These are phyloP conservation scores for Tragelaphus imberbis DNA, from an alignment of 2,113 vertebrate genomes.

Conservation along the genomic window DNA sequence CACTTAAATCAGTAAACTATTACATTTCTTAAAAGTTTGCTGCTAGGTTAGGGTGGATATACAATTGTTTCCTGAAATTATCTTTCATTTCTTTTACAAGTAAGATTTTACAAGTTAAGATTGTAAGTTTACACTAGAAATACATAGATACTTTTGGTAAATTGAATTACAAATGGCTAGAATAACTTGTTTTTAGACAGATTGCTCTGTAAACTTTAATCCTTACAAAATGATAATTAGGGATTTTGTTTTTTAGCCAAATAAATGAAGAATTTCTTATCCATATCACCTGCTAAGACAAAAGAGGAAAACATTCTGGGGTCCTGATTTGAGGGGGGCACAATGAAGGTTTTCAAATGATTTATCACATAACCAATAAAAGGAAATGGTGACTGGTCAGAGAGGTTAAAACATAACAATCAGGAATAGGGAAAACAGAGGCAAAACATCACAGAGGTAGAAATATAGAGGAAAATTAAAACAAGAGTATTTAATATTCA, in stretches of 20 bases:
- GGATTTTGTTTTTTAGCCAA: background rate
- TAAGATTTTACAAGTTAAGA: too few species aligned
- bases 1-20: background rate
- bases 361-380: slow-evolving; percentile 6
- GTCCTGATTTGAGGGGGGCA: background rate
- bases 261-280: slow-evolving; percentile 31
- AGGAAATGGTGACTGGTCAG: slow-evolving; percentile 12
- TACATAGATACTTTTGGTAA: background rate
- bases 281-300: slow-evolving; percentile 16
- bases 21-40: background rate
- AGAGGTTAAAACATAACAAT: background rate
- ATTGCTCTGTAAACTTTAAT: slow-evolving; percentile 4
- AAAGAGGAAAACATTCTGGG: background rate
- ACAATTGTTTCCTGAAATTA: background rate
- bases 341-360: slow-evolving; percentile 21
- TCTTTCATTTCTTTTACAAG: slow-evolving; percentile 1
- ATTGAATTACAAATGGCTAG: background rate
- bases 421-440: background rate
- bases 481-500: slow-evolving; percentile 7
- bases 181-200: slow-evolving; percentile 17
- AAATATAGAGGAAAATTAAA: slow-evolving; percentile 39
- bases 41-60: background rate
- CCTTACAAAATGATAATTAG: background rate
- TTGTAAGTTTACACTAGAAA: background rate
- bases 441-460: background rate